Base-by-base conservation (phyloP, 2,888 invertebrate species). In the Serripes groenlandicus region DNA sequence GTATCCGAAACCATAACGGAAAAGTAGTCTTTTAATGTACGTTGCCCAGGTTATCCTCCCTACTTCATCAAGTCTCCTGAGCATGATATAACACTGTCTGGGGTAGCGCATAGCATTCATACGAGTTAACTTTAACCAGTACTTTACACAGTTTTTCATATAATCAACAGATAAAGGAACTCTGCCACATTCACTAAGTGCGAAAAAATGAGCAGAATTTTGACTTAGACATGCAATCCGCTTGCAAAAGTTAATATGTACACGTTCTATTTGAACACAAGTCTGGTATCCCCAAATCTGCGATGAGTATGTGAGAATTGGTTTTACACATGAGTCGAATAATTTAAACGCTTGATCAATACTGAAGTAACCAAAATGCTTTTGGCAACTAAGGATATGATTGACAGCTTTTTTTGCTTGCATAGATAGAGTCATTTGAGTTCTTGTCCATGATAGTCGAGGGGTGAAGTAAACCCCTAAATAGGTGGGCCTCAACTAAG, bases 201-300 rank as follows among this genome's bases (percentile, higher is more conserved):
- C 73, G 52, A 74, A 69, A 60, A 73, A 52, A 35, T 58, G 69
- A 56, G 75, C 60, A 18, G 76, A 72, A 37, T 75, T 58, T 42
- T 42, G 49, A 28, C 62, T 74, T 60, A 81, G 30, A 15, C 72
- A 49, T 23, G 56, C n/a, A 23, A 81, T 18, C 21, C 58, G 30
- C 54, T 69, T 77, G 34, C 81, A 81, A 60, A 81, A 81, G 3
- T 58, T 21, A 23, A 62, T 28, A 26, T 73, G 81, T 18, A 77
- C 70, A 37, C 18, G 11, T 32, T 60, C 60, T 15, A 60, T 60
- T 60, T 60, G n/a, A 11, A 28, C 30, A 60, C 60, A 60, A 21
- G 26, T 34, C 30, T 62, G 11, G 32, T 62, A 62, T 28, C 62
- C 28, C 62, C 62, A 62, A 18, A 32, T 26, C n/a, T 18, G n/a